phyloP scores from a whole-genome alignment of 2,113 vertebrate species.

The Zosterops borbonicus region DNA sequence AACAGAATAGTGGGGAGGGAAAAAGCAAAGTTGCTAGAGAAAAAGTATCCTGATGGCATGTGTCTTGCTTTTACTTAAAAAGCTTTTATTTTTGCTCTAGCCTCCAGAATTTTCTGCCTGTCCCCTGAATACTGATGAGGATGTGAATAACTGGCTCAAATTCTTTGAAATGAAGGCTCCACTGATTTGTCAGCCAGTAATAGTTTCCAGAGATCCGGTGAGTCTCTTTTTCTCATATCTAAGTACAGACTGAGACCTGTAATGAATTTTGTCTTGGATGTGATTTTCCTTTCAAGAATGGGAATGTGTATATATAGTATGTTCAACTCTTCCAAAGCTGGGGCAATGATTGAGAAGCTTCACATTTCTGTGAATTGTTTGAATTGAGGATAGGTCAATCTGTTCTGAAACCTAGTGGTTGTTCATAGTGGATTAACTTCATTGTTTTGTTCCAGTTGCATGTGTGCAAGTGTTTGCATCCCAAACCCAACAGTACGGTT shows the following conservation, averaged over 20 bases:
- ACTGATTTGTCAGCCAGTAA: constrained; percentile 90
- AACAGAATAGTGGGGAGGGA: not conserved
- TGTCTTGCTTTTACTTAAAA: not conserved
- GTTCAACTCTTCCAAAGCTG: not conserved
- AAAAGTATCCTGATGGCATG: not conserved
- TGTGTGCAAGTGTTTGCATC: not conserved
- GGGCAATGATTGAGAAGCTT: not conserved
- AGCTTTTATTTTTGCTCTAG: constrained; percentile 67
- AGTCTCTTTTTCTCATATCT: constrained; percentile 59
- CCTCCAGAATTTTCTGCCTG: constrained; percentile 90
- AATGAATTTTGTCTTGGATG: not conserved
- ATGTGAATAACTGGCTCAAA: constrained; percentile 89
- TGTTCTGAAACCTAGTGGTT: not conserved
- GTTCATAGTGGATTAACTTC: not conserved
- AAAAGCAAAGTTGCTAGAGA: not conserved
- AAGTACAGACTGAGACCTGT: not conserved
- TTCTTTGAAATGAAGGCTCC: constrained; percentile 93
- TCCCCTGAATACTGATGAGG: constrained; percentile 85
- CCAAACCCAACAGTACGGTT: not conserved
- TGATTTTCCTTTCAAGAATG: not conserved
- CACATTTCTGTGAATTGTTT: not conserved
- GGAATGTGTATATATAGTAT: not conserved
- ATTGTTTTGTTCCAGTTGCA: not conserved
- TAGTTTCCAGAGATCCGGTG: constrained; percentile 94
- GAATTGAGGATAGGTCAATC: not conserved